A percentile compares a stretch with the other conserved stretches of the same genome.
These are phyloP conservation scores for Anastrepha obliqua DNA, from an alignment of 1,140 invertebrate species.

Conservation along the genomic window DNA sequence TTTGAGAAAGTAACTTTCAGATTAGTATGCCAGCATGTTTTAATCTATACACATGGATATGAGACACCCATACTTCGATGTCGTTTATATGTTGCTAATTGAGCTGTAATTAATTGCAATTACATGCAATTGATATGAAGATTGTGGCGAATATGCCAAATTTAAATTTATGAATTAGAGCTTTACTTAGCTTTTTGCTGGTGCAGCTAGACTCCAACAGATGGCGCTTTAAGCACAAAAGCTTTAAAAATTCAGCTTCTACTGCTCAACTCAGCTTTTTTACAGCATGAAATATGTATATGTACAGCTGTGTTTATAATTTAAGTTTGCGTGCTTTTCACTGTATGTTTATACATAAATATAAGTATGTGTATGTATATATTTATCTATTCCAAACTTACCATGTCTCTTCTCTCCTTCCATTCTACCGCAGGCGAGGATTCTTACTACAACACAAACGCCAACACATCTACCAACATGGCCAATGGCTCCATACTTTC, in stretches of 20 bases:
- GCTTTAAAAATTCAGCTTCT: not conserved
- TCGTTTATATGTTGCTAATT: too few species aligned
- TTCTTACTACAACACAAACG: slow-evolving; percentile 63
- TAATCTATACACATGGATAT: too few species aligned
- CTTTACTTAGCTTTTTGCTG: not conserved
- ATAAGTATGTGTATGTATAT: too few species aligned
- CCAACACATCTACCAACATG: slow-evolving; percentile 61
- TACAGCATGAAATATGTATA: too few species aligned
- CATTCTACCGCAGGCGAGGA: slow-evolving; percentile 67
- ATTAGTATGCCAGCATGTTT: too few species aligned
- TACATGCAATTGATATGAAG: not conserved
- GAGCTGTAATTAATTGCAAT: not conserved
- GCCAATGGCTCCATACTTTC: slow-evolving; percentile 69
- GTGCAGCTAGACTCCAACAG: not conserved
- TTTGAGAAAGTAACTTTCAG: too few species aligned
- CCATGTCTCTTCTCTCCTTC: not conserved
- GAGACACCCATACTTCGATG: too few species aligned
- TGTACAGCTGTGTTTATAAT: too few species aligned
- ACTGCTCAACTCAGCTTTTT: not conserved
- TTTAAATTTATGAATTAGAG: not conserved
- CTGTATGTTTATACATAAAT: too few species aligned
- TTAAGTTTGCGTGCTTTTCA: not conserved
- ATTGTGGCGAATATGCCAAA: not conserved
- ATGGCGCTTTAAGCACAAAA: not conserved
- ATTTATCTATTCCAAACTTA: too few species aligned